Percentiles rank a stretch among this genome's conserved stretches.
Evolutionary conservation across 2,888 invertebrate genomes (phyloP).

Genomic region (Metallyticus violacea): DNA sequence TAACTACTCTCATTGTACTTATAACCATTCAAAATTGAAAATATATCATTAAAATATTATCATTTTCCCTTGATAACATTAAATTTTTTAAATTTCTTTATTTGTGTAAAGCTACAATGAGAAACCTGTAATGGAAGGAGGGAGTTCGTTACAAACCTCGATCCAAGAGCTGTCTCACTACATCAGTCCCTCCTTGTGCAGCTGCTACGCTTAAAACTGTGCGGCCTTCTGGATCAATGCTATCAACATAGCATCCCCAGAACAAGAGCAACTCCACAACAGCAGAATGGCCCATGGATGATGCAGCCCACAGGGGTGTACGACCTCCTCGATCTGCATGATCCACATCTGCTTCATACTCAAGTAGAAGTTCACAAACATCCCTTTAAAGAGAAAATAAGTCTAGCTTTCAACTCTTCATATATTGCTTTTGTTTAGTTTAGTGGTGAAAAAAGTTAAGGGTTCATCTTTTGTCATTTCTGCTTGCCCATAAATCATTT

Average conservation of each 20-base stretch:
- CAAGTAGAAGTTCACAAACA: slow-evolving; percentile 80
- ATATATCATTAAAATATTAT: too few species aligned
- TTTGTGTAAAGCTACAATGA: too few species aligned
- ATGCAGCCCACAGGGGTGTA: slow-evolving; percentile 88
- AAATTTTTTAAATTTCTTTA: too few species aligned
- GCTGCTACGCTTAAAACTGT: slow-evolving; percentile 85
- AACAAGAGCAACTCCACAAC: slow-evolving; percentile 83
- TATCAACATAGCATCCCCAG: slow-evolving; percentile 95
- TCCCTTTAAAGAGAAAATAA: slow-evolving; percentile 22
- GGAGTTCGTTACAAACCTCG: slow-evolving; percentile 59
- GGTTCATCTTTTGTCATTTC: too few species aligned
- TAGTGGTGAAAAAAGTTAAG: too few species aligned
- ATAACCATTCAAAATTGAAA: too few species aligned
- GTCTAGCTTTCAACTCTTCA: too few species aligned
- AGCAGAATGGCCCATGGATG: slow-evolving; percentile 85
- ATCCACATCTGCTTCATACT: slow-evolving; percentile 91
- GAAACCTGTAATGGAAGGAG: too few species aligned
- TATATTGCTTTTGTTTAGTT: too few species aligned
- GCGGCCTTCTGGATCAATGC: slow-evolving; percentile 90
- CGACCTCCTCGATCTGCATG: slow-evolving; percentile 78
- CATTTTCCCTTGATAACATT: too few species aligned
- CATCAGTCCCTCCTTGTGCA: slow-evolving; percentile 83
- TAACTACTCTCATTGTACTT: too few species aligned
- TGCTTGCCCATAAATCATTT: too few species aligned
- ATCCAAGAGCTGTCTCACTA: slow-evolving; percentile 84